Evolutionary conservation across 2,888 invertebrate species (phyloP), one percentile per base, ranked within the genome.

Genomic region (Drepana falcataria): DNA sequence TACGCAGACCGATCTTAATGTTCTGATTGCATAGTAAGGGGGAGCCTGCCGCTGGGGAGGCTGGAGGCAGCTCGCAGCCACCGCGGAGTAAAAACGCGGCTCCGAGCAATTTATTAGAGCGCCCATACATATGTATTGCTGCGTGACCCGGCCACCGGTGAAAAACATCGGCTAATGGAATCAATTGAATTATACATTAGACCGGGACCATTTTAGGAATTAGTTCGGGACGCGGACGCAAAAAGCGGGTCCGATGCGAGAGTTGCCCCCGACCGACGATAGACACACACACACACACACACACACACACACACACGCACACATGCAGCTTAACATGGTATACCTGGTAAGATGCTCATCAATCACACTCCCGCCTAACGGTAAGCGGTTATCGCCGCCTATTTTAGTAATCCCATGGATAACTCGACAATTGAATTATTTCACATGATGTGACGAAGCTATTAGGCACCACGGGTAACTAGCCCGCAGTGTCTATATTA

Each of bases 171-270:
- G 68, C 79, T 85, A 85, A 87, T 84, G 75, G 73, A 86, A 85
- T 79, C 87, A 68, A 80, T 78, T 88, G 88, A 81, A 89, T 89
- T 85, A 89, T 73, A 85, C 88, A 88, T 87, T 73, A 85, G 84
- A 69, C 59, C 35, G 71, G 66, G 65, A 71, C 83, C 76, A 81
- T 84, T 87, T 81, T 64, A 81, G 81, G 82, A 74, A 76, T 81
- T 72, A 80, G 72, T 63, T 58, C 64, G 62, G 70, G 67, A 61
- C 61, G 61, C 58, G 52, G 52, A 57, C 55, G 58, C 67, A 81
- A 81, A 79, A 81, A 78, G 64, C 54, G 52, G 55, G 57, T 37
- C 62, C 59, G 55, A 51, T 53, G 48, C 6, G 44, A 6, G 44
- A 21, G 40, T 40, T 44, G 41, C 35, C 37, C 21, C 53, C 35